Evolutionary conservation across 1,140 invertebrate species (phyloP).

Genomic region (Meloidogyne exigua): DNA sequence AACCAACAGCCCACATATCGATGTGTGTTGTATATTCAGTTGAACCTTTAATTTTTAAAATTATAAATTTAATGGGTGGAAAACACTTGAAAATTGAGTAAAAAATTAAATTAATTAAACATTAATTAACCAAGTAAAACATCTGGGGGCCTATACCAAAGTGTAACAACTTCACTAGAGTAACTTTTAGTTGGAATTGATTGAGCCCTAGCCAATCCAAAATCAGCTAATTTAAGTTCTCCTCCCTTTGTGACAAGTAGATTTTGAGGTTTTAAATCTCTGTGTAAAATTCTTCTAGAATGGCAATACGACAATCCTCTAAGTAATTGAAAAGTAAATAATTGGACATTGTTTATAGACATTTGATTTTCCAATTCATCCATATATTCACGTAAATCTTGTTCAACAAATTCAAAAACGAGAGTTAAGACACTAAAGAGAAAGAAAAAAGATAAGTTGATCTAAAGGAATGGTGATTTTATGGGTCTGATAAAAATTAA

Average conservation of each 20-base stretch:
- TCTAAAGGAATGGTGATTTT: no score
- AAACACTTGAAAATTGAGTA: no score
- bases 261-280: conserved; percentile 76
- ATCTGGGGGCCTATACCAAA: conserved; percentile 76
- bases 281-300: conserved; percentile 71
- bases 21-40: conserved; percentile 65
- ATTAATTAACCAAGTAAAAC: conserved; percentile 70
- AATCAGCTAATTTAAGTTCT: conserved; percentile 73
- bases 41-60: conserved; percentile 26
- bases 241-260: conserved; percentile 73
- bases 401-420: conserved; percentile 64
- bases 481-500: no score
- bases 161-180: conserved; percentile 75
- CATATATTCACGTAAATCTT: conserved; percentile 76
- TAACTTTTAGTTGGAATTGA: conserved; percentile 77
- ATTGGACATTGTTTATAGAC: conserved; percentile 45
- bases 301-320: conserved; percentile 74
- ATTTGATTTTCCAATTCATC: conserved; percentile 69
- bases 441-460: not conserved
- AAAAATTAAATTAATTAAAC: not conserved
- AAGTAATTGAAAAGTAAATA: conserved; percentile 74
- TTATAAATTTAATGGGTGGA: no score
- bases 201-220: conserved; percentile 80
- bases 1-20: conserved; percentile 77
- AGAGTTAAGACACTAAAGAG: conserved; percentile 69